Conservation (phyloP, 1,140 invertebrate genomes). For the Bradynema listronoti region DNA sequence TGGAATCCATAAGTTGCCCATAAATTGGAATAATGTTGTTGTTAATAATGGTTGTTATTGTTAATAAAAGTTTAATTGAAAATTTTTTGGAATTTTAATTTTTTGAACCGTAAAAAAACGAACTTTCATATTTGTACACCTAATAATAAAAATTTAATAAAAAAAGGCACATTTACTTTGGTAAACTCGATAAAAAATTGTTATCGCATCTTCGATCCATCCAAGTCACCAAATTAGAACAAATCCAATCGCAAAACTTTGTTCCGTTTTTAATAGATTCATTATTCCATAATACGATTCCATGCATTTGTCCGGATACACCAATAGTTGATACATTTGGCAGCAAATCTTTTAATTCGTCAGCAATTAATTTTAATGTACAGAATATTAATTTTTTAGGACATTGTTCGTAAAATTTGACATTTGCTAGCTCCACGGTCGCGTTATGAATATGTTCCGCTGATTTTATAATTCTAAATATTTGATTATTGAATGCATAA, state of each 20-base stretch:
- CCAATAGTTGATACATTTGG: constrained; percentile 1
- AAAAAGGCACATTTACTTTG: constrained; percentile 22
- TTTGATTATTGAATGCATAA: background rate
- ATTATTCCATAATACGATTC: constrained; percentile 16
- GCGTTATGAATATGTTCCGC: constrained; percentile 5
- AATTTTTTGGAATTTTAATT: too few relatives aligned
- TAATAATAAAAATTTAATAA: too few relatives aligned
- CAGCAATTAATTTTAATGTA: background rate
- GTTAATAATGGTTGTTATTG: too few relatives aligned
- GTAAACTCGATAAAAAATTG: constrained; percentile 8
- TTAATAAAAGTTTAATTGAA: too few relatives aligned
- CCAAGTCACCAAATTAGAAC: constrained; percentile 26
- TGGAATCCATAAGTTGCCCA: too few relatives aligned
- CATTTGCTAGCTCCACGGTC: background rate
- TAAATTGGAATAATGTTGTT: too few relatives aligned
- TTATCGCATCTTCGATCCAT: constrained; percentile 20
- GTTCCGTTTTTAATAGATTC: constrained; percentile 4
- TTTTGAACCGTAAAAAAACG: too few relatives aligned
- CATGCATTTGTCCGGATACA: constrained; percentile 23
- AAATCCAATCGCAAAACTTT: constrained; percentile 17
- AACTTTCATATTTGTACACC: too few relatives aligned
- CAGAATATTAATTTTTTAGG: constrained; percentile 15
- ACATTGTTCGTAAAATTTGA: constrained; percentile 14
- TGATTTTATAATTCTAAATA: constrained; percentile 14
- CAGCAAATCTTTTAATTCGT: background rate